A percentile compares a stretch with the other conserved stretches of the same genome.
Evolutionary conservation across 2,113 vertebrate genomes (phyloP).

Genomic region (Urocynchramus pylzowi): DNA sequence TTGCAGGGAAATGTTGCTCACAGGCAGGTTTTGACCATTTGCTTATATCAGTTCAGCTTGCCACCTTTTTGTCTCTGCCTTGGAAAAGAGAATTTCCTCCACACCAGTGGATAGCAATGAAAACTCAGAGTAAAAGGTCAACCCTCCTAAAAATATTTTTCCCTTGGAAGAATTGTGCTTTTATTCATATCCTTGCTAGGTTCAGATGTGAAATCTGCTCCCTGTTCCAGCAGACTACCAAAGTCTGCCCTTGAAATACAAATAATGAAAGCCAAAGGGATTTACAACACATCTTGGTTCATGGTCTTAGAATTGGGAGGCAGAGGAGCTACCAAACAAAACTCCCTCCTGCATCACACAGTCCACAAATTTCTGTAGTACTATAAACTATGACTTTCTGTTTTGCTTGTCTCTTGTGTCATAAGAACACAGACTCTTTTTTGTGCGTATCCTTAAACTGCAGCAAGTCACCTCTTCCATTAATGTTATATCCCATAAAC

Average conservation of each 20-base stretch:
- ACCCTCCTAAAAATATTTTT: neutral
- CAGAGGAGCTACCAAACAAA: neutral
- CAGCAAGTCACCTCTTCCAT: neutral
- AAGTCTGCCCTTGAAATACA: neutral
- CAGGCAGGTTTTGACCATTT: neutral
- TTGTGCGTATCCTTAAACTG: neutral
- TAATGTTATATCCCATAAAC: neutral
- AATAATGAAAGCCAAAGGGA: neutral
- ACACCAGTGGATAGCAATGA: neutral
- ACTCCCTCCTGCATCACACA: neutral
- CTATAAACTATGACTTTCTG: neutral
- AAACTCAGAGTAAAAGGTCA: neutral
- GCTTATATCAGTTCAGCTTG: neutral
- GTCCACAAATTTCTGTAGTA: neutral
- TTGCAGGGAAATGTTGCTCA: neutral
- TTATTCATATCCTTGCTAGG: neutral
- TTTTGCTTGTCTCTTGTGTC: neutral
- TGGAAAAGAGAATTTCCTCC: neutral
- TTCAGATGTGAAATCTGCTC: neutral
- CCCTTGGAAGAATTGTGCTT: neutral
- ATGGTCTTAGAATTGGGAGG: neutral
- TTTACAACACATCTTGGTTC: neutral
- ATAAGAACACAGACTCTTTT: neutral
- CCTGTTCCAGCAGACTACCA: neutral
- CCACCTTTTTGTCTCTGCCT: neutral